phyloP scores from a whole-genome alignment of 2,797 vertebrate species.

The Miichthys miiuy region DNA sequence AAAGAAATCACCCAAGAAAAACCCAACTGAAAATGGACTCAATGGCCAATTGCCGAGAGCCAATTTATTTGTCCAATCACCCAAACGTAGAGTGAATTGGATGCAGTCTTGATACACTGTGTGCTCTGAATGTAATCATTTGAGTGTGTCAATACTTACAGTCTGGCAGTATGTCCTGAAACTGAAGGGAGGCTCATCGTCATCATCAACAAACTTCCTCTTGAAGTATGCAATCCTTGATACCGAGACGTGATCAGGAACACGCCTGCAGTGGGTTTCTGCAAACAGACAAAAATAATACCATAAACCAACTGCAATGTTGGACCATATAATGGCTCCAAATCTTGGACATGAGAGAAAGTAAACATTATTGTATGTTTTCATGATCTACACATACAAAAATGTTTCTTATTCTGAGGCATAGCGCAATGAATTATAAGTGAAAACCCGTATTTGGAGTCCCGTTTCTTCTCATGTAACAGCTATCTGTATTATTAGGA shows the following conservation, averaged over 20 bases:
- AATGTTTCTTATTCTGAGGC: background rate
- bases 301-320: background rate
- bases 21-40: too few species aligned
- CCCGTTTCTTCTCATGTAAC: too few species aligned
- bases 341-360: background rate
- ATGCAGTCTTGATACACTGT: background rate
- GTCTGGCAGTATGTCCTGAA: constrained; percentile 93
- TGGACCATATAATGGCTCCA: background rate
- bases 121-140: background rate
- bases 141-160: constrained; percentile 81
- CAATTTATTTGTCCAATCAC: too few species aligned
- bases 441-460: background rate
- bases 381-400: background rate
- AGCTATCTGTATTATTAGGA: background rate
- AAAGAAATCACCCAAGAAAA: too few species aligned
- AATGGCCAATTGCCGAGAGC: too few species aligned
- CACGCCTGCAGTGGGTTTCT: constrained; percentile 87
- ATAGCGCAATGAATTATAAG: background rate
- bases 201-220: constrained; percentile 96
- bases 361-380: background rate
- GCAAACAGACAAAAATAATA: constrained; percentile 4
- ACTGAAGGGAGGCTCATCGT: constrained; percentile 91
- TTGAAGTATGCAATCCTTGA: constrained; percentile 96
- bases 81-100: background rate
- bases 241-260: constrained; percentile 90